Percentiles rank a stretch among this genome's conserved stretches.
These are phyloP conservation scores for Accipiter virgatus DNA, from an alignment of 2,113 vertebrate species.

Conservation along the genomic window DNA sequence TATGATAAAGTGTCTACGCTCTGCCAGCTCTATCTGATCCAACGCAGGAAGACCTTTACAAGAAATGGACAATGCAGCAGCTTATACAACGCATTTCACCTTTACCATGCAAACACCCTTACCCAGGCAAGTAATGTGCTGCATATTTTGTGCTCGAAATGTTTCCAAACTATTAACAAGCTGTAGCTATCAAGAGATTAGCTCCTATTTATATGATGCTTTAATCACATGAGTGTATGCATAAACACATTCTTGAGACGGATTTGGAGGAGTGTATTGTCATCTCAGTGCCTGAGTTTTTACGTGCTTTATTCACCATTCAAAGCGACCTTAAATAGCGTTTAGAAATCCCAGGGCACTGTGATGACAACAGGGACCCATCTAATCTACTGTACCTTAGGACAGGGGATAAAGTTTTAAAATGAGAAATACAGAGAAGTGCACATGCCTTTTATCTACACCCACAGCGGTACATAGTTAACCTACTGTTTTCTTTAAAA, in stretches of 20 bases:
- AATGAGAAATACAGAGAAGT: conserved; percentile 43
- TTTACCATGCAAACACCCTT: conserved; percentile 63
- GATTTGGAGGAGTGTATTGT: not conserved
- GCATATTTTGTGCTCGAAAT: conserved; percentile 72
- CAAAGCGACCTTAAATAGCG: not conserved
- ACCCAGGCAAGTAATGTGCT: conserved; percentile 61
- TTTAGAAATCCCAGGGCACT: not conserved
- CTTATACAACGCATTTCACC: conserved; percentile 31
- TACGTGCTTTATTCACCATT: not conserved
- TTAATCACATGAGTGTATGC: conserved; percentile 32
- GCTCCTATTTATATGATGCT: conserved; percentile 62
- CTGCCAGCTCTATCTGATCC: conserved; percentile 64
- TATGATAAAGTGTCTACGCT: conserved; percentile 73
- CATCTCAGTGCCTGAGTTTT: not conserved
- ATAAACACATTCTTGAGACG: conserved; percentile 48
- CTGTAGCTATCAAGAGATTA: conserved; percentile 54
- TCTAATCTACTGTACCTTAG: conserved; percentile 21
- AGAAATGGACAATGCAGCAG: conserved; percentile 46
- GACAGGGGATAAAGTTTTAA: conserved; percentile 16
- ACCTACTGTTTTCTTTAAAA: not conserved
- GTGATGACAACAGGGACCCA: not conserved
- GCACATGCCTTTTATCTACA: conserved; percentile 39
- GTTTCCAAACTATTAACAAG: conserved; percentile 58
- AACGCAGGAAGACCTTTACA: conserved; percentile 59
- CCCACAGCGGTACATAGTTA: not conserved